Conservation (phyloP, 2,797 vertebrate genomes). For the Sebastes kiyomatsui region DNA sequence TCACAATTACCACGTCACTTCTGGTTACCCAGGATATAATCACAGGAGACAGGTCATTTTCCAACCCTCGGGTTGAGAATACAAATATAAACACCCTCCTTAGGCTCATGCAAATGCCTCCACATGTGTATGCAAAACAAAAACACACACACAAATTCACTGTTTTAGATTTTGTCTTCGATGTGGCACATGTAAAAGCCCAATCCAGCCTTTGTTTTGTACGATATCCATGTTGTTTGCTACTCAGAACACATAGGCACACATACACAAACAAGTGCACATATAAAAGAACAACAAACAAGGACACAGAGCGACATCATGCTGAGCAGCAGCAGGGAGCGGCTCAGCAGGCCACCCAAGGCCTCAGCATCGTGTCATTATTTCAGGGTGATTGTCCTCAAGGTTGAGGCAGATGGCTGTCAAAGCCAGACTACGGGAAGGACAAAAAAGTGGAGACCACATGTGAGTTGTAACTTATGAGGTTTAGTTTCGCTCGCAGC, state of each 20-base stretch:
- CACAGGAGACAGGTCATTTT: conserved; percentile 84
- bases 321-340: conserved; percentile 55
- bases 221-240: background rate
- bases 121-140: conserved; percentile 7
- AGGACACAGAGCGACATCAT: conserved; percentile 39
- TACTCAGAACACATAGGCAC: background rate
- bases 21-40: conserved; percentile 80
- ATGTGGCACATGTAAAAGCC: background rate
- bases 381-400: conserved; percentile 52
- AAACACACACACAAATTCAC: background rate
- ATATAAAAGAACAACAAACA: conserved; percentile 48
- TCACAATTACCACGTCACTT: conserved; percentile 85
- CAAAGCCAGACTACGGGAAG: background rate
- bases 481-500: background rate
- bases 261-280: conserved; percentile 6
- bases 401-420: conserved; percentile 45
- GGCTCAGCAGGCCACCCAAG: conserved; percentile 38
- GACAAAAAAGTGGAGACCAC: background rate
- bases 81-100: conserved; percentile 68
- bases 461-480: background rate
- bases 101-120: conserved; percentile 54
- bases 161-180: background rate
- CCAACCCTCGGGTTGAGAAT: conserved; percentile 55
- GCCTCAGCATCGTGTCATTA: conserved; percentile 28
- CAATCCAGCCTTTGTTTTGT: background rate